A percentile compares a stretch with the other conserved stretches of the same genome.
These are phyloP conservation scores for Hippolais icterina DNA, from an alignment of 2,113 vertebrate genomes.

Conservation along the genomic window DNA sequence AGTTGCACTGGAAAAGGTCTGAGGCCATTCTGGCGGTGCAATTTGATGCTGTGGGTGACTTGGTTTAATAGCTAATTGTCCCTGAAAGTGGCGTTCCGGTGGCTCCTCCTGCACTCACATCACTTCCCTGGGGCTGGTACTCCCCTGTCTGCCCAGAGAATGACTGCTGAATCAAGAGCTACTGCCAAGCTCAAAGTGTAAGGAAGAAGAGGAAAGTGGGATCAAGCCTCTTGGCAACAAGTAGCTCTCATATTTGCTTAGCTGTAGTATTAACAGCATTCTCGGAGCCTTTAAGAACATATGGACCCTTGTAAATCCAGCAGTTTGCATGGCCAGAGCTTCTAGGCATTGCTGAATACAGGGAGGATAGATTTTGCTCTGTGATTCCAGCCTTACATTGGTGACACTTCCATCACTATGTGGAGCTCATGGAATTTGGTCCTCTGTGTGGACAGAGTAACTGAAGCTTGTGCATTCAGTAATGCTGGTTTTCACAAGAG, in stretches of 20 bases:
- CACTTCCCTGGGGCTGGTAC: background rate
- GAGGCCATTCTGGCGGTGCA: background rate
- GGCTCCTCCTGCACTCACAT: background rate
- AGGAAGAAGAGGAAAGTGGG: background rate
- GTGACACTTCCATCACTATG: background rate
- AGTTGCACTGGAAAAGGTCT: background rate
- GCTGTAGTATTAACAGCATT: background rate
- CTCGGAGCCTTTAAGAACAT: accelerated
- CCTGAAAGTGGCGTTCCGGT: accelerated
- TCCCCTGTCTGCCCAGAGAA: background rate
- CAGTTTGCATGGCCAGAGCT: background rate
- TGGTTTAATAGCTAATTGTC: background rate
- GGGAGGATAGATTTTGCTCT: background rate
- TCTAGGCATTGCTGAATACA: background rate
- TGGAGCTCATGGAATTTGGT: background rate
- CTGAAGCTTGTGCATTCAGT: background rate
- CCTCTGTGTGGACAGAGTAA: background rate
- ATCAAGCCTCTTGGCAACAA: background rate
- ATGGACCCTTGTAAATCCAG: background rate
- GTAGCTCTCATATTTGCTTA: background rate
- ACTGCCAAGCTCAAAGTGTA: background rate
- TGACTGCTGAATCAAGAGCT: background rate
- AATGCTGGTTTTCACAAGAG: background rate
- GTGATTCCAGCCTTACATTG: background rate
- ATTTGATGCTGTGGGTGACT: background rate